Percentiles rank a stretch among this genome's conserved stretches.
Evolutionary conservation across 2,888 invertebrate species (phyloP).

Genomic region (Galerucella nymphaeae): DNA sequence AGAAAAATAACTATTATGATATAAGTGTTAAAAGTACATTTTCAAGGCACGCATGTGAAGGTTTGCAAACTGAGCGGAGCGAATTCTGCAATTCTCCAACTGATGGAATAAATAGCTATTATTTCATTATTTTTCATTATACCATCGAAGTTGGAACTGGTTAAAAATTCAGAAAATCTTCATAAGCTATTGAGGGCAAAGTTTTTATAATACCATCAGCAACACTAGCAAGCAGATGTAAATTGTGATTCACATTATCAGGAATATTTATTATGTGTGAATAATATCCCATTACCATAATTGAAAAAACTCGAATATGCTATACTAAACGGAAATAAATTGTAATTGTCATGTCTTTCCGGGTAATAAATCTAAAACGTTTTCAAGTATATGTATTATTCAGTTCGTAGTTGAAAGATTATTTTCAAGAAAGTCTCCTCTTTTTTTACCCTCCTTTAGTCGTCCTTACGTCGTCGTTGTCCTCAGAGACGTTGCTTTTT

Average conservation of each 20-base stretch:
- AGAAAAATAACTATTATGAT: no score
- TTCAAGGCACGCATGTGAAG: no score
- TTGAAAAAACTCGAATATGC: conserved; percentile 16
- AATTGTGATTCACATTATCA: neutral
- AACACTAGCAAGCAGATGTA: no score
- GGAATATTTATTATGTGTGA: neutral
- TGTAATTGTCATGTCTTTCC: conserved; percentile 28
- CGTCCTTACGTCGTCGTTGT: neutral
- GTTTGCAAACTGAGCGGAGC: no score
- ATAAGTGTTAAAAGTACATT: no score
- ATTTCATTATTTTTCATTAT: no score
- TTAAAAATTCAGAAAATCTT: no score
- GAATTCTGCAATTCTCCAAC: no score
- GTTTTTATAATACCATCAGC: no score
- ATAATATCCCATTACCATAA: conserved; percentile 3
- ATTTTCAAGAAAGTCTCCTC: conserved; percentile 37
- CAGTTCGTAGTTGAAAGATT: conserved; percentile 36
- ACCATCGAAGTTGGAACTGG: no score
- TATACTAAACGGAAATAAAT: conserved; percentile 14
- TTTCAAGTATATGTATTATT: conserved; percentile 34
- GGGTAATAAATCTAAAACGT: conserved; percentile 31
- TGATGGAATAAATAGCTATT: no score
- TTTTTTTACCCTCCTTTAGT: conserved; percentile 24
- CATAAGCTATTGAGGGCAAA: no score
- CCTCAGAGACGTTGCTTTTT: conserved; percentile 28